Base-by-base conservation (phyloP, 2,797 vertebrate species). In the Sylvilagus floridanus region DNA sequence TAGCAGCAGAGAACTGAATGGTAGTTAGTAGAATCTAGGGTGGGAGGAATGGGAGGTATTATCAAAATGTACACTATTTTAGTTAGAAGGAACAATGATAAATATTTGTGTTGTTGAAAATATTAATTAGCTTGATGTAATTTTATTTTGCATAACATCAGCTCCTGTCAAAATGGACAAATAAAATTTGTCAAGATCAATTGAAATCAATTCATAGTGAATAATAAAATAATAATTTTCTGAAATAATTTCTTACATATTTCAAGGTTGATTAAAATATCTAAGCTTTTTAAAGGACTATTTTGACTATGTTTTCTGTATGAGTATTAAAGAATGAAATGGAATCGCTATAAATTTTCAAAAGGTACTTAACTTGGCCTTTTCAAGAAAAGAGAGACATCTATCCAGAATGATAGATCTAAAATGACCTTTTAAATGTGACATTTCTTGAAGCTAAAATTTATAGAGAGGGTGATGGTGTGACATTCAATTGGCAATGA, bases 341-440 rank as follows among this genome's bases (percentile, higher is more conserved):
- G 12, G 8, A 68, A 65, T 68, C 30, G 26, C 16, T 75, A 21
- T 28, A 50, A 65, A 66, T 37, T 37, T 82, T 77, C 50, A 28
- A 90, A 47, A 69, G 8, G 2, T 71, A 42, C 12, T 89, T 90
- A 89, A 63, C 21, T 71, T 78, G 32, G 14, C 72, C 79, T 65
- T 93, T 95, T 92, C 22, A 76, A 85, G 37, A 94, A 88, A 95
- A 9, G 32, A 86, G 9, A 79, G 50, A 52, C 8, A 66, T 71
- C 69, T 14, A 78, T 83, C 26, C 54, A 83, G 50, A 95, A 4
- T 42, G 37, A 78, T 14, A 88, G 35, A 66, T 79, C 32, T n/a
- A 47, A 96, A 95, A 16, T 96, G 22, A 90, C 54, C 84, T 95
- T 91, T 88, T 69, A 73, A 79, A 84, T 84, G 52, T 84, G 68